Evolutionary conservation across 2,797 vertebrate genomes (phyloP).

Genomic region (Tolypeutes matacus): DNA sequence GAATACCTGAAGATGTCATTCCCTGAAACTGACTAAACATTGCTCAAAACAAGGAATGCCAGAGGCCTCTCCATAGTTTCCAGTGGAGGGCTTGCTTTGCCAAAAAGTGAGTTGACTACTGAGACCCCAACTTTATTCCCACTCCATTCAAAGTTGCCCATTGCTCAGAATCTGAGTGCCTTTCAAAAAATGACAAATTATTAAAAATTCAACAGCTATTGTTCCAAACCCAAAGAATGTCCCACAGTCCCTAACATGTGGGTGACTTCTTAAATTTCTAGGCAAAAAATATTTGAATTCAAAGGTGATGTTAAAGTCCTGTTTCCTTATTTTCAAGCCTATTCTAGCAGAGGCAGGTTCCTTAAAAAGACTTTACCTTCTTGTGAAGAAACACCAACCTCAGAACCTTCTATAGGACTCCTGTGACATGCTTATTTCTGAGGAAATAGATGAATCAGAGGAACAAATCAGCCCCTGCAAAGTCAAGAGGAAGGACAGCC

Average conservation of each 20-base stretch:
- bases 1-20: neutral
- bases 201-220: too few relatives aligned
- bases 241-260: too few relatives aligned
- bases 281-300: neutral
- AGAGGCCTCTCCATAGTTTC: too few relatives aligned
- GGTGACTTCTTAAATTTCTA: too few relatives aligned
- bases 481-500: constrained; percentile 54
- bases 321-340: neutral
- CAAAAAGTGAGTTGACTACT: neutral
- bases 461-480: constrained; percentile 65
- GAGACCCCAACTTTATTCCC: neutral
- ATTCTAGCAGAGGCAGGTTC: neutral
- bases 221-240: neutral
- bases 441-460: constrained; percentile 69
- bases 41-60: too few relatives aligned
- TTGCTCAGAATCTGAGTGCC: neutral
- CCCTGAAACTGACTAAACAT: neutral
- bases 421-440: constrained; percentile 63
- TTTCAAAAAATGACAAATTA: too few relatives aligned
- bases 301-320: neutral
- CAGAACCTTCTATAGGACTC: constrained; percentile 48
- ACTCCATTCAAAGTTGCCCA: neutral
- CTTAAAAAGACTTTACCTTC: neutral
- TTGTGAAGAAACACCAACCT: neutral
- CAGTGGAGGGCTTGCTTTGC: neutral